Percentiles rank a stretch among this genome's conserved stretches.
phyloP scores from a whole-genome alignment of 2,113 vertebrate genomes.

The Dicentrarchus labrax region DNA sequence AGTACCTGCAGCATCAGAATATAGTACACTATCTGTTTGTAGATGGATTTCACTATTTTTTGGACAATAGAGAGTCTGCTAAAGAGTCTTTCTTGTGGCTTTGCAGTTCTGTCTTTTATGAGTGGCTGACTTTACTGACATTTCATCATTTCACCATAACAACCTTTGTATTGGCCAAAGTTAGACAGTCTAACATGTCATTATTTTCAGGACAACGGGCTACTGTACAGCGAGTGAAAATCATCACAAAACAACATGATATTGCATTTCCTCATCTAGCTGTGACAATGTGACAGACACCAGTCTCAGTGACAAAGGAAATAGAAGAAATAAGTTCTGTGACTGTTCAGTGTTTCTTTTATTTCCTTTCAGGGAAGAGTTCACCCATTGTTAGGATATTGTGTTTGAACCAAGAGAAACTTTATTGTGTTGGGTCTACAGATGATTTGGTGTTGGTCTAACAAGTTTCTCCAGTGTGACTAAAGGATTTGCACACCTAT shows the following conservation, averaged over 20 bases:
- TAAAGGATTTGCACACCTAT: neutral
- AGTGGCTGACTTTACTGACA: constrained; percentile 19
- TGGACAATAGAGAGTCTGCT: neutral
- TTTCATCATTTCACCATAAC: constrained; percentile 3
- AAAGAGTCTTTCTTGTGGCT: constrained; percentile 31
- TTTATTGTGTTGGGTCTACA: neutral
- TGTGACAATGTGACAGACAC: neutral
- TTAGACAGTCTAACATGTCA: constrained; percentile 2
- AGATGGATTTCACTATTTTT: neutral
- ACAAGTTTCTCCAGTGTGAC: neutral
- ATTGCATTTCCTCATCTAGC: neutral
- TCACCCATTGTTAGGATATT: neutral
- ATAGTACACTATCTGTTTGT: constrained; percentile 27
- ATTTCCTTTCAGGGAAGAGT: neutral
- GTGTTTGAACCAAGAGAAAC: neutral
- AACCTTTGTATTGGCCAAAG: too few relatives aligned
- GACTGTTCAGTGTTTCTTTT: neutral
- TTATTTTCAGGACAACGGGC: neutral
- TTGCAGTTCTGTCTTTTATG: constrained; percentile 40
- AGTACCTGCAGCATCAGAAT: constrained; percentile 33
- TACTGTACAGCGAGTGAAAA: neutral
- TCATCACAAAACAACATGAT: neutral
- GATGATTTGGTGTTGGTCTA: neutral
- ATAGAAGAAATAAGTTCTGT: neutral
- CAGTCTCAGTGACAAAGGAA: neutral